phyloP scores from a whole-genome alignment of 2,113 vertebrate species.

The human region DNA sequence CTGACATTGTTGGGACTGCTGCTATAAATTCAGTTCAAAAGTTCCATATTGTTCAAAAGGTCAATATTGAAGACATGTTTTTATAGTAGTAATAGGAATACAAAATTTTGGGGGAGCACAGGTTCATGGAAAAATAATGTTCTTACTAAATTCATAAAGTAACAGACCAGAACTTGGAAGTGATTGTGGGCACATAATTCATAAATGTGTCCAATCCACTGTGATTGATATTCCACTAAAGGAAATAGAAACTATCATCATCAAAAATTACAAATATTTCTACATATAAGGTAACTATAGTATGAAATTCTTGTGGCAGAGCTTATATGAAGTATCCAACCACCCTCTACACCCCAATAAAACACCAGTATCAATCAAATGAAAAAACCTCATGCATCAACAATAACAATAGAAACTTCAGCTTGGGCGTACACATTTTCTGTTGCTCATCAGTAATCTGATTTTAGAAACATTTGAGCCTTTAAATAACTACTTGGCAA shows the following conservation, averaged over 20 bases:
- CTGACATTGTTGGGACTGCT: neutral
- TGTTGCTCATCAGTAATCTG: neutral
- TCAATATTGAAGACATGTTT: neutral
- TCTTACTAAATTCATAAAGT: conserved; percentile 56
- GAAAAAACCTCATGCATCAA: neutral
- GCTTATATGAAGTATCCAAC: neutral
- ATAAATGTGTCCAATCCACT: neutral
- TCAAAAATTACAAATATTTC: conserved; percentile 35
- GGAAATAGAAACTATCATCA: neutral
- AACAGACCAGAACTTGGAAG: conserved; percentile 31
- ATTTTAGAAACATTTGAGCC: conserved; percentile 21
- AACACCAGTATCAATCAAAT: neutral
- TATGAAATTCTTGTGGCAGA: conserved; percentile 20
- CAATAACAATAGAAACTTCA: neutral
- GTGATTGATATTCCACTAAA: conserved; percentile 15
- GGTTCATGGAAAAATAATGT: conserved; percentile 22
- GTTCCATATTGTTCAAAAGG: conserved; percentile 26
- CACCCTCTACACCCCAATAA: neutral
- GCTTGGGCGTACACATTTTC: neutral
- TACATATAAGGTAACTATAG: neutral
- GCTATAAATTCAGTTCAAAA: conserved; percentile 23
- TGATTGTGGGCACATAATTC: neutral
- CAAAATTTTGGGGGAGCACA: neutral
- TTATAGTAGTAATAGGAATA: neutral
- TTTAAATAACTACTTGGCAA: conserved; percentile 14